Percentiles rank a stretch among this genome's conserved stretches.
Evolutionary conservation across 1,140 invertebrate genomes (phyloP).

Genomic region (Cyphomyrmex costatus): DNA sequence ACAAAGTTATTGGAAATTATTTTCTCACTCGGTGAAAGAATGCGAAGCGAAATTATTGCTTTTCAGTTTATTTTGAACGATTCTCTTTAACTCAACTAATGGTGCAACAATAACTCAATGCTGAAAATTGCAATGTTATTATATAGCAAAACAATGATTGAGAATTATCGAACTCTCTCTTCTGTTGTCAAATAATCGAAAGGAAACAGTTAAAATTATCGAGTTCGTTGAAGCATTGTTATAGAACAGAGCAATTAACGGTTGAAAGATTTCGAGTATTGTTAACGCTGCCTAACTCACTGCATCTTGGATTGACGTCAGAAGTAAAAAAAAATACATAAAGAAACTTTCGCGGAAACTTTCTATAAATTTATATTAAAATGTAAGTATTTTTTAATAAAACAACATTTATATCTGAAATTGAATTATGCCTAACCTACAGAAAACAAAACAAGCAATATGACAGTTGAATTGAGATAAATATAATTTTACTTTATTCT

Average conservation of each 20-base stretch:
- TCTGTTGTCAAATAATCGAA: not conserved
- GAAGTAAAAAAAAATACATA: too few species aligned
- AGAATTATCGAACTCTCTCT: not conserved
- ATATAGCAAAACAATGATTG: not conserved
- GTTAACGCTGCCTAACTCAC: not conserved
- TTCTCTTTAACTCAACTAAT: not conserved
- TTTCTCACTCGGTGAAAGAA: not conserved
- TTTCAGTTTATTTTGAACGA: not conserved
- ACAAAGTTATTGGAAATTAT: conserved; percentile 15
- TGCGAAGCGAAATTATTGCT: not conserved
- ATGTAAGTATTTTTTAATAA: too few species aligned
- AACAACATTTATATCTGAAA: too few species aligned
- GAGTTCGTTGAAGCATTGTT: not conserved
- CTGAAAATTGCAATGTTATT: not conserved
- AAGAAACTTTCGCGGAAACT: too few species aligned
- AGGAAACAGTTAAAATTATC: not conserved
- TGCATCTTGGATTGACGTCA: too few species aligned
- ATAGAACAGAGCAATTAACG: not conserved
- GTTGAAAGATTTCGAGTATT: not conserved
- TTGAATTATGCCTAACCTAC: too few species aligned
- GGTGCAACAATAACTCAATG: not conserved
- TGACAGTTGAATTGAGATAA: too few species aligned
- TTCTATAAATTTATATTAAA: too few species aligned
- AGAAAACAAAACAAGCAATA: too few species aligned
- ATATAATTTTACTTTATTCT: too few species aligned